Base-by-base conservation (phyloP, 1,140 invertebrate species). In the Anadara kagoshimensis region DNA sequence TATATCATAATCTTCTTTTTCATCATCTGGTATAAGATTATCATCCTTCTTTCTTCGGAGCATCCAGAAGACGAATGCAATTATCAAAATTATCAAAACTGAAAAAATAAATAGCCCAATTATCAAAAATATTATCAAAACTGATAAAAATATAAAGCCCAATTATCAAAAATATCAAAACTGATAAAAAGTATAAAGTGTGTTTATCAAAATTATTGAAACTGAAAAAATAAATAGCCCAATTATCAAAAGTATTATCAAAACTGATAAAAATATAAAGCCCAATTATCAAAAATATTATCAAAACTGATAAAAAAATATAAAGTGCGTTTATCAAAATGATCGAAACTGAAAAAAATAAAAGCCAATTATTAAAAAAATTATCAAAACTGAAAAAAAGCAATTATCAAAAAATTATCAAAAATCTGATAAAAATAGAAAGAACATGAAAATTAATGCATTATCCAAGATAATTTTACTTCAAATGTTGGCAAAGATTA, bases 1-100 rank as follows among this genome's bases (percentile, higher is more conserved):
- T 24, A 99, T 96, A 87, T 99, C 98, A 36, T 75, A 75, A 85
- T 99, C 97, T 86, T 99, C 96, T 16, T 96, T 95, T 47, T 98
- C 96, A 84, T 87, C 82, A 26, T 97, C 97, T 11, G 96, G 94
- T 87, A 89, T 86, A 68, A 98, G 98, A 85, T 98, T 89, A 36
- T 97, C 86, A 29, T 96, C 53, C 83, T 97, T 95, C 16, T 26
- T 41, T 62, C 95, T 92, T 79, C 95, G 93, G 62, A 96, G 93
- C 83, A 96, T 96, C 90, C 97, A 97, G 0, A 97, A 95, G 75
- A 98, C 95, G 7, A 76, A n/a, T 62, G 98, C 95, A 80, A 98
- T 89, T 22, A 98, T 95, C 79, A 98, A 90, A 87, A 98, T 90
- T 18, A 98, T 96, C 78, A 98, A 90, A 87, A 98, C 97, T 99